These are phyloP conservation scores for Antheraea mylitta DNA, from an alignment of 1,140 invertebrate genomes.

Conservation along the genomic window DNA sequence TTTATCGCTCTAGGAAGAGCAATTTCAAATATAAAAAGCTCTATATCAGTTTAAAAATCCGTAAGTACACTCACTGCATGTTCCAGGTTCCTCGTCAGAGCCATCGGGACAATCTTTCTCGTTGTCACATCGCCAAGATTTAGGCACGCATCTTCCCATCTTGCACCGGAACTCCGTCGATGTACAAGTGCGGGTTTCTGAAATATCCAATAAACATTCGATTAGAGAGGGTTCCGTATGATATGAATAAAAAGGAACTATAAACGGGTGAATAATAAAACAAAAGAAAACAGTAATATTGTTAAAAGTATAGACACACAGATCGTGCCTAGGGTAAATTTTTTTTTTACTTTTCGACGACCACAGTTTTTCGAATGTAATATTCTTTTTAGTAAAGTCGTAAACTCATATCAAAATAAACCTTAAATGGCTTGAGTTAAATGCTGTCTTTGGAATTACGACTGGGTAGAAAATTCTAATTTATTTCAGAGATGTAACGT, in stretches of 20 bases:
- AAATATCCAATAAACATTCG: constrained; percentile 46
- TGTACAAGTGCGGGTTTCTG: constrained; percentile 83
- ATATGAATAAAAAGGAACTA: not conserved
- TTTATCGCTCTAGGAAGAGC: no score
- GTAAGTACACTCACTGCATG: constrained; percentile 83
- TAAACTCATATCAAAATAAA: constrained; percentile 23
- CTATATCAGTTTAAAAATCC: not conserved
- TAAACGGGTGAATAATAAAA: constrained; percentile 17
- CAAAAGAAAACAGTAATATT: constrained; percentile 26
- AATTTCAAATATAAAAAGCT: no score
- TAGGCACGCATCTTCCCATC: constrained; percentile 89
- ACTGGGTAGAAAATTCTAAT: constrained; percentile 25
- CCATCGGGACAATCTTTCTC: constrained; percentile 88
- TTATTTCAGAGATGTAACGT: constrained; percentile 24
- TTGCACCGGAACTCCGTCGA: constrained; percentile 84
- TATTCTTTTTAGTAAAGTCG: constrained; percentile 23
- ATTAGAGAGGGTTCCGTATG: constrained; percentile 1
- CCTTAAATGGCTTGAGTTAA: constrained; percentile 22
- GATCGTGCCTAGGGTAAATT: constrained; percentile 25
- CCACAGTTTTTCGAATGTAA: constrained; percentile 35
- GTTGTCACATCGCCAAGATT: constrained; percentile 87
- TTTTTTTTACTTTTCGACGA: constrained; percentile 37
- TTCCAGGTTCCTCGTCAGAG: constrained; percentile 84
- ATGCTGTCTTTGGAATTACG: constrained; percentile 15
- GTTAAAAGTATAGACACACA: constrained; percentile 28